phyloP scores from a whole-genome alignment of 2,888 invertebrate genomes.

The Pachliopta kotzebuea region DNA sequence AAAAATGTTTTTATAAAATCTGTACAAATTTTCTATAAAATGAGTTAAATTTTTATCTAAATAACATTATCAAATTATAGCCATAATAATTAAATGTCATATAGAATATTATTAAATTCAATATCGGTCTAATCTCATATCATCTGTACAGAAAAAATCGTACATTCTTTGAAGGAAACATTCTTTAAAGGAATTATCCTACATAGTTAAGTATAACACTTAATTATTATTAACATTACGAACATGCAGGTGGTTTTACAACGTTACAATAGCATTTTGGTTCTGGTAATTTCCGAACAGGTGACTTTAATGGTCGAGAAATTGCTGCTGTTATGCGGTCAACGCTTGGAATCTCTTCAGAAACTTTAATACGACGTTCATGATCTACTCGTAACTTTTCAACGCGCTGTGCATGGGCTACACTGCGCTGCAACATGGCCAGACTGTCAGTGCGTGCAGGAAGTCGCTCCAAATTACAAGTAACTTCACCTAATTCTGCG shows the following conservation, averaged over 20 bases:
- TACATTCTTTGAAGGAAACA: background rate
- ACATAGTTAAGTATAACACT: background rate
- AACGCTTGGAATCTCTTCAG: conserved; percentile 44
- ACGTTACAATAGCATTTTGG: conserved; percentile 24
- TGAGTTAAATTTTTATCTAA: background rate
- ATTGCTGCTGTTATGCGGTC: conserved; percentile 49
- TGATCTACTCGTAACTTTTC: conserved; percentile 51
- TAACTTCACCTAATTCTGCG: conserved; percentile 44
- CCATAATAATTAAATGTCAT: background rate
- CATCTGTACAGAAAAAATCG: background rate
- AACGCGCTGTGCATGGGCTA: conserved; percentile 53
- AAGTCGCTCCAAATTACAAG: conserved; percentile 39
- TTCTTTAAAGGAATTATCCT: background rate
- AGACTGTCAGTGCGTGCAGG: conserved; percentile 59
- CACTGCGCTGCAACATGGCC: conserved; percentile 54
- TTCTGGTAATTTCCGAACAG: conserved; percentile 40
- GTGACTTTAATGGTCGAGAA: conserved; percentile 48
- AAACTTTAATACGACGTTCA: conserved; percentile 47
- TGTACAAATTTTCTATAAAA: conserved; percentile 1
- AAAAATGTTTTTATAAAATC: too few relatives aligned
- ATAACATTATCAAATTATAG: background rate
- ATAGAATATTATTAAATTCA: background rate
- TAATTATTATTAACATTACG: background rate
- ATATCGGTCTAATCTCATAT: background rate
- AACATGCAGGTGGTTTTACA: conserved; percentile 7